Base-by-base conservation (phyloP, 2,113 vertebrate species). In the Gallinago media region DNA sequence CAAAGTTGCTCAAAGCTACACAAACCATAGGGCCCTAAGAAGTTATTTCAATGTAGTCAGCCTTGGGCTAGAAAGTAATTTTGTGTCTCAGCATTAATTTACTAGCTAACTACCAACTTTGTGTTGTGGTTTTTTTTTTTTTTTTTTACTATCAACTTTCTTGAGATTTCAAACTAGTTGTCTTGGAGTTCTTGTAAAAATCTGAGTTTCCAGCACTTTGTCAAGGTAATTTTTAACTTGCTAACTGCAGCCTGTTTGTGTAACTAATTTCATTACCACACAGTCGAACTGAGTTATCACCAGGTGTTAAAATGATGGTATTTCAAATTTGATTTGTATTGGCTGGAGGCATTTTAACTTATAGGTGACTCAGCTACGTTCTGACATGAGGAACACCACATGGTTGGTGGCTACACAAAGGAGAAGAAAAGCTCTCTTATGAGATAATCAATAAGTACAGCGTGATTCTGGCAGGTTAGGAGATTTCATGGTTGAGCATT, bases 281-380 rank as follows among this genome's bases (percentile, higher is more conserved):
- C 68, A 93, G 82, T 61, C 81, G 85, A 97, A 76, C 46, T 90
- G 85, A 93, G 40, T 85, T 88, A 92, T 44, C 82, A 78, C 36
- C 55, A 91, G 40, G 44, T 82, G 79, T 81, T 95, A 79, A 89
- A 94, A 90, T 11, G 3, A 66, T 71, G 29, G 31, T 49, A 90
- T 96, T 81, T 76, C 73, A 97, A 40, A 71, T 90, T 44, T 92
- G 49, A 85, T 93, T 97, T 91, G 42, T 66, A 84, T 23, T 68
- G 38, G 68, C 84, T 88, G 19, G 55, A 85, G 66, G 85, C 62
- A 80, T 67, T 95, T 85, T 76, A 71, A 88, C 32, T 94, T 89
- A 4, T 13, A 88, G 55, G 47, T 84, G 82, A 89, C 71, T 95
- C 81, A 86, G 75, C 65, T 88, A 82, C 65, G 13, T 67, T 86